Evolutionary conservation across 2,113 vertebrate species (phyloP).

Genomic region (Xiphophorus hellerii): DNA sequence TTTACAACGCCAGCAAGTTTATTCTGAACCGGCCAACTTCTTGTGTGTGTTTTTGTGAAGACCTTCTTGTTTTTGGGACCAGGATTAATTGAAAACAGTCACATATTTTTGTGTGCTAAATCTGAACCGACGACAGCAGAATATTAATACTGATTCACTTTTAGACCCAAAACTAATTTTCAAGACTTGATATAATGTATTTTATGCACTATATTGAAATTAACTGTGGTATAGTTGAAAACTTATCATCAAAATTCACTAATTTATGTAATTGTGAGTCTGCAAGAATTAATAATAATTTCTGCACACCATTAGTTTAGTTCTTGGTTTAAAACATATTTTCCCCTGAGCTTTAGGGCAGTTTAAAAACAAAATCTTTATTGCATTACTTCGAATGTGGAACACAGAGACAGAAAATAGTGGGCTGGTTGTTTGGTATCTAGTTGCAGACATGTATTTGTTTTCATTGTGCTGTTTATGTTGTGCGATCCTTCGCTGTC

Average conservation of each 20-base stretch:
- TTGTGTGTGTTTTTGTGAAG: conserved; percentile 24
- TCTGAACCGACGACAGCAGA: not conserved
- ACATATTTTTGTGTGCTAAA: conserved; percentile 9
- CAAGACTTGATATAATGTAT: not conserved
- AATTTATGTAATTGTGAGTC: not conserved
- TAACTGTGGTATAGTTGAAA: not conserved
- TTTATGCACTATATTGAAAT: not conserved
- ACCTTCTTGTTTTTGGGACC: conserved; percentile 7
- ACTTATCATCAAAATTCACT: not conserved
- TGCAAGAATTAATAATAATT: not conserved
- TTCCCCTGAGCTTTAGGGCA: not conserved
- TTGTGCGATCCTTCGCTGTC: conserved; percentile 9
- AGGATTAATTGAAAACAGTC: conserved; percentile 48
- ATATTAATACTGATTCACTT: conserved; percentile 2
- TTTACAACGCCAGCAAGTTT: conserved; percentile 30
- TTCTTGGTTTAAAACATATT: not conserved
- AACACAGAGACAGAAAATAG: not conserved
- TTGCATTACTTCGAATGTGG: not conserved
- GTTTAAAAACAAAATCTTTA: not conserved
- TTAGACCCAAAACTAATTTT: not conserved
- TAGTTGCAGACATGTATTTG: conserved; percentile 7
- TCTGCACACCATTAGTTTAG: not conserved
- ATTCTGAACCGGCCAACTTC: not conserved
- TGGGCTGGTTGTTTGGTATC: not conserved
- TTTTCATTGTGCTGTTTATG: conserved; percentile 17